Base-by-base conservation (phyloP, 1,140 invertebrate species). In the Drosophila takahashii region DNA sequence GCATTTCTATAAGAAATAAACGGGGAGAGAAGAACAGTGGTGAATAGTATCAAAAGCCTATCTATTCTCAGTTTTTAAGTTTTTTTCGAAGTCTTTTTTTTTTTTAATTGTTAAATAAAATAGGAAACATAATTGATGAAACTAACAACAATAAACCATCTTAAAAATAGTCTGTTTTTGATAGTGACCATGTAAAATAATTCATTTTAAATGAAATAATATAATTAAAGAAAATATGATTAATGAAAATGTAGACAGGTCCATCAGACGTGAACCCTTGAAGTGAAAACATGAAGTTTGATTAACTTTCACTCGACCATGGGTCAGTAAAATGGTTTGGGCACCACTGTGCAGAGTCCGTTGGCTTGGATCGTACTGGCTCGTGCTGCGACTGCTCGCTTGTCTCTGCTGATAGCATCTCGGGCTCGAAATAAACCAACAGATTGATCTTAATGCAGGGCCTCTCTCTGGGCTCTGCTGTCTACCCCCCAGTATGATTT, bases 361-460 rank as follows among this genome's bases (percentile, higher is more conserved):
- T 47, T 73, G 67, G 56, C 56, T 69, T 15, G 59, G 27, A 37
- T 50, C 58, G n/a, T 32, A 22, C 48, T 47, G 69, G 37, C 66
- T 53, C 58, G 50, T 41, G 42, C 59, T 51, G 60, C 32, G 61
- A 58, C 27, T 62, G 42, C 36, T 34, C 39, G 39, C 37, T 44
- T 37, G 51, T 29, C 42, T 61, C 69, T 45, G 42, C 61, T 72
- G 72, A 84, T 75, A 71, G 48, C 53, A 59, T 69, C 74, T 45
- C 29, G 32, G 16, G 48, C 65, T 66, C 57, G 54, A 61, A 59
- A 61, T 32, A 71, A 56, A 48, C 37, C 36, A 48, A 44, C 50
- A 67, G 78, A 81, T 50, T 70, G 78, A 81, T 81, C 78, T 81
- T 73, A 70, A 64, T 86, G 74, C 77, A 85, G 57, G 69, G 74